Conservation (phyloP, 2,888 invertebrate genomes). For the Pammene fasciana region DNA sequence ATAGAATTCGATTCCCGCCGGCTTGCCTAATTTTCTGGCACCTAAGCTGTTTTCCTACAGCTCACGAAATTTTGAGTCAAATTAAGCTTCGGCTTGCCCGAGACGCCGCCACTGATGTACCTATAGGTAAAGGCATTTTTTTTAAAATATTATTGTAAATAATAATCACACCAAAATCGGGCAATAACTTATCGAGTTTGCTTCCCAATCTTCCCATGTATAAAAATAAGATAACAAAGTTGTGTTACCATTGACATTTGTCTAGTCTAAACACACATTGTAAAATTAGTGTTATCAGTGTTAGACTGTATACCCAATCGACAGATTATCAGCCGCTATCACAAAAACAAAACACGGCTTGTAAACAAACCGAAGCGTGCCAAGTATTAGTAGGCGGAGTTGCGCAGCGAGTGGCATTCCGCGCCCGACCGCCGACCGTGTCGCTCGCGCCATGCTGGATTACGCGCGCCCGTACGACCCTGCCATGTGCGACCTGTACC, state of each 20-base stretch:
- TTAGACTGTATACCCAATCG: constrained; percentile 11
- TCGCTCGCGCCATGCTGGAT: constrained; percentile 74
- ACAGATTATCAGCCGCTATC: constrained; percentile 33
- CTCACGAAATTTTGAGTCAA: no score
- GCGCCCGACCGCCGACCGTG: constrained; percentile 55
- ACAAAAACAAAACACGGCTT: constrained; percentile 45
- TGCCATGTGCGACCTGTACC: constrained; percentile 75
- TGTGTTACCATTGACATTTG: background rate
- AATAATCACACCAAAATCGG: no score
- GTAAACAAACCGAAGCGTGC: constrained; percentile 69
- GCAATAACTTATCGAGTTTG: background rate
- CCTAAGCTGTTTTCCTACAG: no score
- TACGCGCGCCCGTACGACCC: constrained; percentile 77
- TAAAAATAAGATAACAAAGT: no score
- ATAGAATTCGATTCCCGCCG: no score
- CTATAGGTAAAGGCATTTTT: no score
- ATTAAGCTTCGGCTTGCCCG: no score
- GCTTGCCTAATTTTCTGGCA: no score
- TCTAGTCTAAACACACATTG: constrained; percentile 3
- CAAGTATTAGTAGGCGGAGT: constrained; percentile 60
- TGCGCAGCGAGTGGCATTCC: constrained; percentile 53
- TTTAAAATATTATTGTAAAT: no score
- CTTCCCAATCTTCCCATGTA: no score
- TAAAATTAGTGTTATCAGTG: constrained; percentile 1
- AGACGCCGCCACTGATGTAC: no score